phyloP scores from a whole-genome alignment of 2,888 invertebrate species.

The Cepaea hortensis region DNA sequence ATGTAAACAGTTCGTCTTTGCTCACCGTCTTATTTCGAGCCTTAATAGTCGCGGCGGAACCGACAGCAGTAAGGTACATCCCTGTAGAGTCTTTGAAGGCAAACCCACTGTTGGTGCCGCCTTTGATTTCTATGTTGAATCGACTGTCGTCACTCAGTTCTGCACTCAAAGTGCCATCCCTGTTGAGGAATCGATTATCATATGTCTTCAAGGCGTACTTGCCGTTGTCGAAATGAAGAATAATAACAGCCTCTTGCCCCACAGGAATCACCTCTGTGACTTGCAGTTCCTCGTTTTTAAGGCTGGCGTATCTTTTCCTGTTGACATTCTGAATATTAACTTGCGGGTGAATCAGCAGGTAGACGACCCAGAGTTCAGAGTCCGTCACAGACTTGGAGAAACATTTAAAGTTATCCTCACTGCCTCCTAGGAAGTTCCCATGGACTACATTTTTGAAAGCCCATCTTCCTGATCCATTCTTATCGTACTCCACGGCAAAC shows the following conservation, averaged over 20 bases:
- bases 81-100: constrained; percentile 88
- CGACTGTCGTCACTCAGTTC: constrained; percentile 82
- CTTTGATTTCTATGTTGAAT: constrained; percentile 96
- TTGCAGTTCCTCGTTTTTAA: constrained; percentile 80
- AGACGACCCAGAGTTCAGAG: constrained; percentile 93
- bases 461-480: constrained; percentile 85
- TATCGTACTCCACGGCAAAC: constrained; percentile 86
- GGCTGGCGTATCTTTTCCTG: constrained; percentile 93
- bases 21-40: constrained; percentile 93
- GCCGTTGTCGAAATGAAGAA: constrained; percentile 90
- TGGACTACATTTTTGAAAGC: constrained; percentile 82
- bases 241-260: constrained; percentile 97
- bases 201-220: constrained; percentile 96
- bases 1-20: constrained; percentile 95
- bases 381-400: constrained; percentile 88
- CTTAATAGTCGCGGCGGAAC: constrained; percentile 95
- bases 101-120: constrained; percentile 82
- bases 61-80: constrained; percentile 94
- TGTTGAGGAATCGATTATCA: constrained; percentile 86
- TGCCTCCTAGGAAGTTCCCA: constrained; percentile 93
- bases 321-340: constrained; percentile 95
- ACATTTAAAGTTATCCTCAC: constrained; percentile 92
- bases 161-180: constrained; percentile 76
- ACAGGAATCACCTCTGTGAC: constrained; percentile 97
- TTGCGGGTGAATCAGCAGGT: constrained; percentile 95